Evolutionary conservation across 2,113 vertebrate genomes (phyloP), one percentile per base, ranked within the genome.

Genomic region (Pollachius pollachius): DNA sequence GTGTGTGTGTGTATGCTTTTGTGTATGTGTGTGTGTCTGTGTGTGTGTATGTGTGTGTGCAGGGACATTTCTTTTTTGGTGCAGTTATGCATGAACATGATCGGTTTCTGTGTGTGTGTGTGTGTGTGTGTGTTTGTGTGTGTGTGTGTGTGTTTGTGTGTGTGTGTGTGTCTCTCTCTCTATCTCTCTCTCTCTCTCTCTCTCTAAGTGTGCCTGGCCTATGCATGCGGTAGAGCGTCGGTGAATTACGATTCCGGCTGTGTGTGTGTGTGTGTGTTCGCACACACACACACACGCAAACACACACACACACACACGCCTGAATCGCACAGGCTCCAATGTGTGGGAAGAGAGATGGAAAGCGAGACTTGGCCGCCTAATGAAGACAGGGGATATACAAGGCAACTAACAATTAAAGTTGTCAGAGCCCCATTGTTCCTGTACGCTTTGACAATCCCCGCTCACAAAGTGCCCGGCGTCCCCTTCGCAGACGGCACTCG

Each of bases 361-460:
- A 85, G 81, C 83, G 82, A 83, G 77, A 83, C 69, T 76, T 11
- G 30, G 72, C 77, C 71, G 81, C 79, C 76, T 90, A 89, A 92
- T 90, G 80, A 91, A 90, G 87, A 91, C 83, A 78, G 81, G 76
- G 76, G 78, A 83, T 78, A 82, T 84, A 87, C 70, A 80, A 81
- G 88, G 87, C 87, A 90, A 88, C 85, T 77, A 87, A 86, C 89
- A 90, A 90, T 91, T 90, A 89, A 89, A 85, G 81, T 75, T 81
- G 87, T 88, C 80, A 85, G 81, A 77, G 79, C 69, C 63, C 11
- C 73, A 74, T 80, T 70, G 78, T 73, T 80, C 75, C 76, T 18
- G 0, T 67, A 48, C 41, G 72, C 58, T 82, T 67, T 86, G 86
- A 83, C 83, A 79, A 81, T 75, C 71, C 73, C 69, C 64, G 65